Percentiles rank a stretch among this genome's conserved stretches.
These are phyloP conservation scores for Chelmon rostratus DNA, from an alignment of 2,797 vertebrate genomes.

Conservation along the genomic window DNA sequence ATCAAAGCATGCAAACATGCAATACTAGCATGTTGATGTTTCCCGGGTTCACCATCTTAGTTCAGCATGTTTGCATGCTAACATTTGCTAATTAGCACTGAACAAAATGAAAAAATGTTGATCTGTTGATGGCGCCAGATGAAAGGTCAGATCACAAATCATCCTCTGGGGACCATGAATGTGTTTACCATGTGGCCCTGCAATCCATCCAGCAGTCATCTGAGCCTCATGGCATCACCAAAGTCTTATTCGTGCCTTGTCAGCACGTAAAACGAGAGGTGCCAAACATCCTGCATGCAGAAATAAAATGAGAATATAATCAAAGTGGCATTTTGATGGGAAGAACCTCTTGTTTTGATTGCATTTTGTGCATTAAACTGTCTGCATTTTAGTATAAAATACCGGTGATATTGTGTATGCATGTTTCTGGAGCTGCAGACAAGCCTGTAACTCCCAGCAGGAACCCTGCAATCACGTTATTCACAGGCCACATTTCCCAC, in stretches of 20 bases:
- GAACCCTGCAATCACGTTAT: neutral
- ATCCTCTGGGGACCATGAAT: too few relatives aligned
- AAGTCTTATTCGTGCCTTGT: too few relatives aligned
- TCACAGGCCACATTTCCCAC: neutral
- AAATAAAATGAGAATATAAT: neutral
- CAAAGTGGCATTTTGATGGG: neutral
- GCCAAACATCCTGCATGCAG: neutral
- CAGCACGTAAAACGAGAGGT: too few relatives aligned
- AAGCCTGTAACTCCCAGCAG: conserved; percentile 9
- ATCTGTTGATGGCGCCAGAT: too few relatives aligned
- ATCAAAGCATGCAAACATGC: neutral
- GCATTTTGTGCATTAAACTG: neutral
- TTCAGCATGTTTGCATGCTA: neutral
- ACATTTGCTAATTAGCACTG: too few relatives aligned
- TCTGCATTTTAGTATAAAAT: neutral
- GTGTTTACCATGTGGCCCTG: neutral
- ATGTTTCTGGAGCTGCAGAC: neutral
- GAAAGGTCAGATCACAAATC: too few relatives aligned
- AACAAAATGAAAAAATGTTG: too few relatives aligned
- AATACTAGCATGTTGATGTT: neutral
- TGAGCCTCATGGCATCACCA: too few relatives aligned
- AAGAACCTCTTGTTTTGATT: too few relatives aligned
- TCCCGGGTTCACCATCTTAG: neutral
- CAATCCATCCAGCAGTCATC: neutral
- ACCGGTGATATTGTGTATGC: neutral